Evolutionary conservation across 2,888 invertebrate species (phyloP).

Genomic region (Idaea dimidiata): DNA sequence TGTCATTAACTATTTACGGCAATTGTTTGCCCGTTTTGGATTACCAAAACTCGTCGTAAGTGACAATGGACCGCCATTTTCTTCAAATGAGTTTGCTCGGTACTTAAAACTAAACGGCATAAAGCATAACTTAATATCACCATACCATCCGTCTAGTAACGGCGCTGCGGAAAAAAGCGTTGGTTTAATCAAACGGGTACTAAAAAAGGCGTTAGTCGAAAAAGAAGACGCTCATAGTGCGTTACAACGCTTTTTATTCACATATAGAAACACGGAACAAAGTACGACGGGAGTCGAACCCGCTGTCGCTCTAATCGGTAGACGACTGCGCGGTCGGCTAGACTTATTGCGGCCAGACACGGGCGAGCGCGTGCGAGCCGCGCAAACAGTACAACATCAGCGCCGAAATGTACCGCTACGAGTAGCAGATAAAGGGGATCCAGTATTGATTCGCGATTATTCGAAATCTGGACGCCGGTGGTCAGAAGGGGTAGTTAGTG

Average conservation of each 20-base stretch:
- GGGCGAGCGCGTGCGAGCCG: slow-evolving; percentile 2
- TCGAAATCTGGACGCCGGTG: background rate
- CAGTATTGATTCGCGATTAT: background rate
- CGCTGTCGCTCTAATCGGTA: slow-evolving; percentile 8
- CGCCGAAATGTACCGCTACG: background rate
- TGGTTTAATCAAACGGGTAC: slow-evolving; percentile 16
- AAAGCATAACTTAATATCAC: slow-evolving; percentile 23
- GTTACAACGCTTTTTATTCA: slow-evolving; percentile 14
- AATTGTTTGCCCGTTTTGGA: background rate
- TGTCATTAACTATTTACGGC: background rate
- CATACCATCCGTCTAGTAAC: slow-evolving; percentile 28
- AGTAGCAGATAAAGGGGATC: background rate
- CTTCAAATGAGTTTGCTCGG: slow-evolving; percentile 17
- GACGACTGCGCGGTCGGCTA: slow-evolving; percentile 16
- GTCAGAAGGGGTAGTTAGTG: background rate
- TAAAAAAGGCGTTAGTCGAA: slow-evolving; percentile 23
- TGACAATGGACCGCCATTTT: slow-evolving; percentile 27
- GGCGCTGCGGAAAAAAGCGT: slow-evolving; percentile 28
- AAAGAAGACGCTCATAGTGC: slow-evolving; percentile 9
- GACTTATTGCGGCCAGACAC: slow-evolving; percentile 13
- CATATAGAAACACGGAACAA: slow-evolving; percentile 10
- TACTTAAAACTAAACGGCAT: slow-evolving; percentile 24
- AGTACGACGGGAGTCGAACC: slow-evolving; percentile 6
- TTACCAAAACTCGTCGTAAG: slow-evolving; percentile 22
- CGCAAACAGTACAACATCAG: background rate